These are phyloP conservation scores for Euborellia annulipes DNA, from an alignment of 1,140 invertebrate species.

Conservation along the genomic window DNA sequence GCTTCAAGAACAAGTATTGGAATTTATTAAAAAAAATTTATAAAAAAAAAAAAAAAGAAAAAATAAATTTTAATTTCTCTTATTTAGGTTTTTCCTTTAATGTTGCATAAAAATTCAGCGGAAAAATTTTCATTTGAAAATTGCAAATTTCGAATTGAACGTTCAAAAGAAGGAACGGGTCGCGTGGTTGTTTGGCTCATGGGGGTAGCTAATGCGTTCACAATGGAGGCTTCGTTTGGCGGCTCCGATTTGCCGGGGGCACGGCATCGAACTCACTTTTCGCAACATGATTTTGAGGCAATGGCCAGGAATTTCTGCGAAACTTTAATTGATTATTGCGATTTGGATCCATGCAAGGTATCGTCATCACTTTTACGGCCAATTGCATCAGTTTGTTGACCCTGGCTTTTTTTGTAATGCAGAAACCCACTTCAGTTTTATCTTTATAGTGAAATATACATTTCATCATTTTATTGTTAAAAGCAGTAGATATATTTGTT, in stretches of 20 bases:
- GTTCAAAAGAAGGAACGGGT: slow-evolving; percentile 83
- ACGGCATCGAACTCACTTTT: slow-evolving; percentile 76
- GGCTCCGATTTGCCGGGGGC: slow-evolving; percentile 57
- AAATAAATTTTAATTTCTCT: too few relatives aligned
- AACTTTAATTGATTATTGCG: slow-evolving; percentile 77
- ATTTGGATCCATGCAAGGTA: slow-evolving; percentile 72
- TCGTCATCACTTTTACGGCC: too few relatives aligned
- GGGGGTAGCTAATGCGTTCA: slow-evolving; percentile 86
- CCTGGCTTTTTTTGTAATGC: too few relatives aligned
- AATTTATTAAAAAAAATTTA: too few relatives aligned
- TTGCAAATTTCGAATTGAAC: slow-evolving; percentile 85
- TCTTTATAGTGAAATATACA: too few relatives aligned
- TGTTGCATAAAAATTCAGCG: slow-evolving; percentile 81
- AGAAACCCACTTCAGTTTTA: too few relatives aligned
- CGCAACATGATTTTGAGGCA: slow-evolving; percentile 58
- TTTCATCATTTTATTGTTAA: too few relatives aligned
- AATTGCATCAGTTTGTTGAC: too few relatives aligned
- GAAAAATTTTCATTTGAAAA: slow-evolving; percentile 91
- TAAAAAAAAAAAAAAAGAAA: too few relatives aligned
- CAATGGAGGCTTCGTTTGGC: slow-evolving; percentile 85
- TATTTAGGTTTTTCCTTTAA: slow-evolving; percentile 50
- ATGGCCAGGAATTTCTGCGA: slow-evolving; percentile 83
- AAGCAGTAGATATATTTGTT: too few relatives aligned
- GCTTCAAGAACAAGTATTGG: slow-evolving; percentile 76
- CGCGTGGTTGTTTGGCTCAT: slow-evolving; percentile 86